Base-by-base conservation (phyloP, 2,113 vertebrate species). In the Cephalopholis sonnerati region DNA sequence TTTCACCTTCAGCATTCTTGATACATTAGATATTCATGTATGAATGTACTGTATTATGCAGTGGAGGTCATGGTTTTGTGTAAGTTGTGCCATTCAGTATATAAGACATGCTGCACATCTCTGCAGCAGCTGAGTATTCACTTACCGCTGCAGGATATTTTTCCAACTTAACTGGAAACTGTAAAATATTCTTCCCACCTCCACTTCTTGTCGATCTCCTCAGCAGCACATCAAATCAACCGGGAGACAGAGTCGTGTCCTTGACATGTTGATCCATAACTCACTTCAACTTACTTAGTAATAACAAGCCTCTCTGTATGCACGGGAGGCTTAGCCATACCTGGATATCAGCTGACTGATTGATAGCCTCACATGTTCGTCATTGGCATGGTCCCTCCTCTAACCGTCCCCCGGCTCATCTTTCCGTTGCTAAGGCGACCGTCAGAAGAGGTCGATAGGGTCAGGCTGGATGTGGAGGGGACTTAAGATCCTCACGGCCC, bases 371-470 rank as follows among this genome's bases (percentile, higher is more conserved):
- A 51, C 57, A n/a, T 82, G 68, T 48, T 82, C 44, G 24, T 85
- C 67, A 68, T 29, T 51, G 53, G 9, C 46, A 36, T 2, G 8
- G 70, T 79, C 50, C 77, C 69, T 51, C 82, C 80, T 59, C 79
- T 65, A 32, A 16, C 58, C 70, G 29, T 10, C 59, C 36, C 68
- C 36, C 2, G 54, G 77, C 90, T 95, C 89, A 85, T 91, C 90
- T 92, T 90, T 91, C 90, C 24, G 93, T 94, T 92, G 92, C 93
- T 91, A 89, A 67, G 83, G 84, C 85, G 25, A 96, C 94, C 79
- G 81, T 80, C 87, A 54, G 91, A 83, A 79, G 77, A 90, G 92
- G 93, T 94, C 86, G 87, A 87, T 83, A 44, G 87, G 94, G 93
- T 96, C 93, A 93, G 84, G 65, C 87, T 78, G 79, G 82, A 89